Evolutionary conservation across 2,888 invertebrate species (phyloP), one percentile per base, ranked within the genome.

Genomic region (Suillia variegata): DNA sequence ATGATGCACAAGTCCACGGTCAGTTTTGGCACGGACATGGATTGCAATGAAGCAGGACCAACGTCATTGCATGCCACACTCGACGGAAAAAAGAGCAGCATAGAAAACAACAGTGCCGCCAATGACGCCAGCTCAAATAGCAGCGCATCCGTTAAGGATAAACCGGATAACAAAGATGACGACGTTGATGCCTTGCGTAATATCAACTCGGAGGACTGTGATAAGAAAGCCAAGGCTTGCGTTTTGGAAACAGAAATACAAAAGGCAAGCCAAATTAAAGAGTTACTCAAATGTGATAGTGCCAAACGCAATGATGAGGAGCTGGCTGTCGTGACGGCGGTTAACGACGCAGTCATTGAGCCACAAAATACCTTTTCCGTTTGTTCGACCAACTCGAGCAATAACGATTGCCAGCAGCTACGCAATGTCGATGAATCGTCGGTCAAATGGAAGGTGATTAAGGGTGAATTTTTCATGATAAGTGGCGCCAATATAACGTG

Each of bases 401-500:
- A 45, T 1, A 38, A 64, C 66, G 13, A 65, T 31, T 12, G 18
- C 59, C 5, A 71, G 54, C 17, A 26, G 26, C 10, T n/a, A n/a
- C n/a, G 6, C 26, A 26, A 6, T 5, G 26, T 26, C 26, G 10
- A 10, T n/a, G 15, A 21, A 24, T 51, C 60, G 31, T 68, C 64
- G 17, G 15, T 1, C 22, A 65, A 64, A 58, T 87, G 86, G 87
- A 83, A 85, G 66, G 87, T 85, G 13, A 84, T 92, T 13, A 84
- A 85, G 59, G 92, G 92, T 0, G 88, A 86, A 77, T 91, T 88
- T 79, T 88, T 90, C 69, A 91, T 91, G 85, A 87, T 93, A 15
- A 91, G 89, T 70, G 88, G 89, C 52, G 89, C 91, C 20, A 90
- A 91, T 72, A 87, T 92, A 50, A 89, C 89, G 42, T 93, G 93